These are phyloP conservation scores for Hypsopygia costalis DNA, from an alignment of 2,888 invertebrate genomes.

Conservation along the genomic window DNA sequence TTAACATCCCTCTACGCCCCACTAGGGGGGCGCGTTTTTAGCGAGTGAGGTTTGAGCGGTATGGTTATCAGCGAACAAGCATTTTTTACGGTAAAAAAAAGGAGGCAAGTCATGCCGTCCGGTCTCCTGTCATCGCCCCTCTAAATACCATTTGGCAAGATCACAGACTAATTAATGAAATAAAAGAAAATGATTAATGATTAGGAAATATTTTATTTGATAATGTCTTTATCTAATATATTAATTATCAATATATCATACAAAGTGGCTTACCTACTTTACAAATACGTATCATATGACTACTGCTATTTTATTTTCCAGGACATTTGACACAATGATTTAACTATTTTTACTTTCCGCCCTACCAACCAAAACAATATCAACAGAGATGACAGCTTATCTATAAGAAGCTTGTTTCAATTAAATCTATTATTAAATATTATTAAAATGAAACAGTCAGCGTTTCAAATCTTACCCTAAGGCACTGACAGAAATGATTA, in stretches of 20 bases:
- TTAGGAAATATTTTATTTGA: constrained; percentile 65
- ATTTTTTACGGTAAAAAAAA: no score
- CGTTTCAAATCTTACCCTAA: constrained; percentile 65
- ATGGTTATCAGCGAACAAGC: no score
- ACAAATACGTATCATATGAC: constrained; percentile 41
- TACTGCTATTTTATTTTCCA: constrained; percentile 40
- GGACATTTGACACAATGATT: constrained; percentile 67
- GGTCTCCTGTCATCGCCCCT: no score
- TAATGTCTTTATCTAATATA: constrained; percentile 73
- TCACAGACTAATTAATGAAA: no score
- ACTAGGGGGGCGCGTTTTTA: no score
- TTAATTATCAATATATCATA: constrained; percentile 56
- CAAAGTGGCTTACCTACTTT: constrained; percentile 70
- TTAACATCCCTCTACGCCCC: no score
- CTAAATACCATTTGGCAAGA: no score
- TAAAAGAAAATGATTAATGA: constrained; percentile 12
- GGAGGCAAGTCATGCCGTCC: no score
- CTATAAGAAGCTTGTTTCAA: constrained; percentile 46
- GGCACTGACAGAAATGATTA: constrained; percentile 74
- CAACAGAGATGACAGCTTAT: constrained; percentile 28
- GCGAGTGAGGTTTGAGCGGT: no score
- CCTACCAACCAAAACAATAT: constrained; percentile 28
- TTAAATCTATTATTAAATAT: constrained; percentile 28
- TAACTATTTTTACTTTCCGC: constrained; percentile 28
- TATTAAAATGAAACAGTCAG: constrained; percentile 55